A percentile compares a stretch with the other conserved stretches of the same genome.
These are phyloP conservation scores for Dryobates pubescens DNA, from an alignment of 2,797 vertebrate species.

Conservation along the genomic window DNA sequence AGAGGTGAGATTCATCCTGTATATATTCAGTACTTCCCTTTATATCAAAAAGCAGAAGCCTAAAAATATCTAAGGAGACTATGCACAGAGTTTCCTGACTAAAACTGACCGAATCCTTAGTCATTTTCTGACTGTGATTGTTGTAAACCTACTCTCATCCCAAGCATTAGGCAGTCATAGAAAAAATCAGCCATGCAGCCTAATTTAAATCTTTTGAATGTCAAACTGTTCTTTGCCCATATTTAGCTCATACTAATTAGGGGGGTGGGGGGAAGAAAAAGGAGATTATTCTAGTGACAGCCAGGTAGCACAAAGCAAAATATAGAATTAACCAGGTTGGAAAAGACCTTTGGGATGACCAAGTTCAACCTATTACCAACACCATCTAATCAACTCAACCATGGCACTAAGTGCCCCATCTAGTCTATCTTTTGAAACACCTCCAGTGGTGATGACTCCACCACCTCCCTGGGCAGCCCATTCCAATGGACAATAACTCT, in stretches of 20 bases:
- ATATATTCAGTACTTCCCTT: neutral
- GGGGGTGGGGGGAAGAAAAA: too few relatives aligned
- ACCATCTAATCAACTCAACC: too few relatives aligned
- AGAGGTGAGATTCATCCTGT: neutral
- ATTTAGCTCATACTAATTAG: neutral
- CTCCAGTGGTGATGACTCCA: too few relatives aligned
- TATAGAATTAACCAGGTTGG: too few relatives aligned
- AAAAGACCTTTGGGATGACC: too few relatives aligned
- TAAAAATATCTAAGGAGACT: slow-evolving; percentile 18
- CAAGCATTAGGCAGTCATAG: neutral
- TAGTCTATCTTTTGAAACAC: too few relatives aligned
- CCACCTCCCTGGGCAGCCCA: too few relatives aligned
- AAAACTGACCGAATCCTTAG: neutral
- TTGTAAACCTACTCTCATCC: slow-evolving; percentile 14
- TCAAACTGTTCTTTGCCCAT: neutral
- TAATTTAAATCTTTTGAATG: neutral
- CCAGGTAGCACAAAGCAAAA: neutral
- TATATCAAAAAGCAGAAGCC: neutral
- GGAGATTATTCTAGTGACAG: neutral
- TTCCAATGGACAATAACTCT: too few relatives aligned
- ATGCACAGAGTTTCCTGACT: neutral
- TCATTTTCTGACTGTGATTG: neutral
- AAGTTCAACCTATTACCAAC: too few relatives aligned
- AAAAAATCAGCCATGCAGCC: neutral
- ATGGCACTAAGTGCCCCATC: too few relatives aligned